These are phyloP conservation scores for Daboia siamensis DNA, from an alignment of 2,113 vertebrate genomes.

Conservation along the genomic window DNA sequence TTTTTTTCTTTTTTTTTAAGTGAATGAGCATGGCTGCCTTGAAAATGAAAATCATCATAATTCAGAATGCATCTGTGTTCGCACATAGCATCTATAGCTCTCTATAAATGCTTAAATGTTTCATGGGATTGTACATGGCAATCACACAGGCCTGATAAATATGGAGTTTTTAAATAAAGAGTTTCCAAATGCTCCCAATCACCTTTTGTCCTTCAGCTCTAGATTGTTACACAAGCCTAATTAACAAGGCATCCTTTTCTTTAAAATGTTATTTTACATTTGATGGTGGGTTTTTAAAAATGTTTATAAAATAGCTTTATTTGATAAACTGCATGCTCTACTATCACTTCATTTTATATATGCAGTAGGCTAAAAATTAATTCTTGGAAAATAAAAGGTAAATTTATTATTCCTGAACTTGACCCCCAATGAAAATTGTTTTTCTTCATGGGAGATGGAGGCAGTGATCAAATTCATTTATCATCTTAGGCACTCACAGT, in stretches of 20 bases:
- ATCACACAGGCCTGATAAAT: neutral
- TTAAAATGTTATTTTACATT: neutral
- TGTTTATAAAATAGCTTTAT: neutral
- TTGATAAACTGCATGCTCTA: neutral
- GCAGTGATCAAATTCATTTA: neutral
- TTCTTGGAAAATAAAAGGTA: neutral
- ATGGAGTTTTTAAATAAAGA: neutral
- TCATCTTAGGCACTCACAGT: neutral
- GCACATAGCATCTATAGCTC: neutral
- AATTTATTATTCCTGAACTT: neutral
- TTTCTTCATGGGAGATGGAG: neutral
- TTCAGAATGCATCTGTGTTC: neutral
- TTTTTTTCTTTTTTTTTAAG: neutral
- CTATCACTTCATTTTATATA: neutral
- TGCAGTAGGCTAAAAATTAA: neutral
- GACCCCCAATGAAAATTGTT: neutral
- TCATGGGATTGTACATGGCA: neutral
- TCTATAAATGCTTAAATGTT: neutral
- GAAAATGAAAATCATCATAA: neutral
- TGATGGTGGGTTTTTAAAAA: neutral
- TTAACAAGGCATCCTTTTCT: neutral
- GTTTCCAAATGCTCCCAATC: neutral
- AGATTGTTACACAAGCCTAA: neutral
- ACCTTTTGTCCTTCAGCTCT: neutral
- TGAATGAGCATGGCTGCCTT: neutral